These are phyloP conservation scores for Trypoxylus dichotomus DNA, from an alignment of 1,140 invertebrate species.

Conservation along the genomic window DNA sequence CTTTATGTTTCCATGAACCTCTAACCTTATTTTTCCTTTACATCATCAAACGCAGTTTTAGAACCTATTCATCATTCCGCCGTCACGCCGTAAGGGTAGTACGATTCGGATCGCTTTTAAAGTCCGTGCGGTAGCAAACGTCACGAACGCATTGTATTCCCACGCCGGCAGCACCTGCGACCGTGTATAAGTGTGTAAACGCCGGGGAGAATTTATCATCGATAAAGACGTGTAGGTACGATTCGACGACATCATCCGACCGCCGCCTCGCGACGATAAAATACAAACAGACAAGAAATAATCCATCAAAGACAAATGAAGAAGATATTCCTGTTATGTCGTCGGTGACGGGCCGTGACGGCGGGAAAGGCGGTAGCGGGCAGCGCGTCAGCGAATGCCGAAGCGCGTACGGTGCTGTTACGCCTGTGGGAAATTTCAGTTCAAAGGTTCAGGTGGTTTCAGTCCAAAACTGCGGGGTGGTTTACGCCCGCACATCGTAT, in stretches of 20 bases:
- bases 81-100: too few species aligned
- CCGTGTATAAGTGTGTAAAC: neutral
- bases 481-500: neutral
- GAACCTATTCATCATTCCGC: too few species aligned
- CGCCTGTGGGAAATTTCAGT: conserved; percentile 28
- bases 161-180: neutral
- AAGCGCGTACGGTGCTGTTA: neutral
- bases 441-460: conserved; percentile 34
- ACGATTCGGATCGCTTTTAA: too few species aligned
- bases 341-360: neutral
- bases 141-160: neutral
- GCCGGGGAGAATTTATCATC: neutral
- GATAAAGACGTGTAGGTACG: conserved; percentile 8
- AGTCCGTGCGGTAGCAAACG: too few species aligned
- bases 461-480: conserved; percentile 28
- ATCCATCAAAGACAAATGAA: conserved; percentile 36
- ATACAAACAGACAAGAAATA: conserved; percentile 27
- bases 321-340: conserved; percentile 1
- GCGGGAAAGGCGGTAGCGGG: neutral
- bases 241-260: neutral
- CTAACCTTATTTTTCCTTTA: too few species aligned
- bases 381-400: neutral
- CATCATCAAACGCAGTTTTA: too few species aligned
- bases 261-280: neutral
- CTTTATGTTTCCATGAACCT: too few species aligned